These are phyloP conservation scores for Pangasianodon gigas DNA, from an alignment of 2,113 vertebrate genomes.

Conservation along the genomic window DNA sequence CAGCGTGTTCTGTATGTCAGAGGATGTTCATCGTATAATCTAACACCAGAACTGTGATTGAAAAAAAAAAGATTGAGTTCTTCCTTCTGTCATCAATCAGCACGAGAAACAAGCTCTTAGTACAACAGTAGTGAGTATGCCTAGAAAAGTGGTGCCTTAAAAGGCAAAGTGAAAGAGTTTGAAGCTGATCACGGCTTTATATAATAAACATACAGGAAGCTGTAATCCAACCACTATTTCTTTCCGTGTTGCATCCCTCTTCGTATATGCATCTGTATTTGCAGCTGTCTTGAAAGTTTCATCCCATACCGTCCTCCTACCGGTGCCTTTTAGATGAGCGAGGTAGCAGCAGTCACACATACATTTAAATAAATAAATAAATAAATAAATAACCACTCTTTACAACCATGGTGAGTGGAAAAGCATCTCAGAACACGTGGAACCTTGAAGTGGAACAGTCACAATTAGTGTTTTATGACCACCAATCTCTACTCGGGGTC, in stretches of 20 bases:
- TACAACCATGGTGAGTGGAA: not conserved
- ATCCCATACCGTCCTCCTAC: not conserved
- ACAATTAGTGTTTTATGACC: not conserved
- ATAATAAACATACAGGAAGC: not conserved
- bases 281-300: not conserved
- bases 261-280: not conserved
- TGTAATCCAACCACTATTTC: not conserved
- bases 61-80: not conserved
- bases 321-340: not conserved
- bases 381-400: not conserved
- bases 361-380: too few species aligned
- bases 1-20: not conserved
- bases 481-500: not conserved
- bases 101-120: not conserved
- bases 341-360: not conserved
- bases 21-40: not conserved
- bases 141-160: not conserved
- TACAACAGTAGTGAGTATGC: not conserved
- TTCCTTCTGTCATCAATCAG: not conserved
- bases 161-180: not conserved
- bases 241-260: not conserved
- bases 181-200: not conserved
- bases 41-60: too few species aligned
- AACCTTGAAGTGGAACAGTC: not conserved
- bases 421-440: not conserved